Evolutionary conservation across 1,140 invertebrate genomes (phyloP).

Genomic region (Dinothrombium tinctorium): DNA sequence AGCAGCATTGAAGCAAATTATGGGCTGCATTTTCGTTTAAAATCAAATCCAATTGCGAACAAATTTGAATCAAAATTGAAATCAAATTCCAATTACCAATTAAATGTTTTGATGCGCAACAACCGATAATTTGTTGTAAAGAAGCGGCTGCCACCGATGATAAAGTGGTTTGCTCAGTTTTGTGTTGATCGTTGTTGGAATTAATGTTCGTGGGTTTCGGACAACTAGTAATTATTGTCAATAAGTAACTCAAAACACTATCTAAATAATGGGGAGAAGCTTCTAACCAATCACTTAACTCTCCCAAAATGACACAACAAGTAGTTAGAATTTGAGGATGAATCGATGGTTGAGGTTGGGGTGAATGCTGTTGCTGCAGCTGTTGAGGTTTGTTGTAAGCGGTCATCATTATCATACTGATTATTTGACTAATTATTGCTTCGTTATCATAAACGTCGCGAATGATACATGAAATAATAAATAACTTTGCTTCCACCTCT

Average conservation of each 20-base stretch:
- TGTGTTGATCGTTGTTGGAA: neutral
- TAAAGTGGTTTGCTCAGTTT: neutral
- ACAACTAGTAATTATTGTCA: slow-evolving; percentile 5
- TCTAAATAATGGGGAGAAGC: slow-evolving; percentile 37
- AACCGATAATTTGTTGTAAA: slow-evolving; percentile 6
- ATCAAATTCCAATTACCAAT: slow-evolving; percentile 6
- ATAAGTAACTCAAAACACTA: slow-evolving; percentile 6
- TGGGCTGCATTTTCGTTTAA: neutral
- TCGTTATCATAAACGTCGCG: slow-evolving; percentile 2
- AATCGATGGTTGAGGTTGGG: neutral
- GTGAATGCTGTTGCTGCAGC: too few relatives aligned
- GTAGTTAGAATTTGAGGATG: slow-evolving; percentile 60
- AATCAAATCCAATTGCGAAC: slow-evolving; percentile 7
- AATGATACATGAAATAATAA: slow-evolving; percentile 9
- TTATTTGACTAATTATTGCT: neutral
- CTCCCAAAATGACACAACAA: slow-evolving; percentile 69
- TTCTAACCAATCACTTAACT: slow-evolving; percentile 86
- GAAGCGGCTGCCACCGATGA: slow-evolving; percentile 3
- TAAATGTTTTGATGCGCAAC: slow-evolving; percentile 3
- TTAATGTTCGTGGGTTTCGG: neutral
- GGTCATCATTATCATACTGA: slow-evolving; percentile 3
- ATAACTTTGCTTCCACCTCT: slow-evolving; percentile 8
- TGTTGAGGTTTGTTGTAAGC: too few relatives aligned
- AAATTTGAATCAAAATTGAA: slow-evolving; percentile 7
- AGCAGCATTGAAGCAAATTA: slow-evolving; percentile 9